These are phyloP conservation scores for Spilogale gracilis DNA, from an alignment of 2,113 vertebrate genomes.

Conservation along the genomic window DNA sequence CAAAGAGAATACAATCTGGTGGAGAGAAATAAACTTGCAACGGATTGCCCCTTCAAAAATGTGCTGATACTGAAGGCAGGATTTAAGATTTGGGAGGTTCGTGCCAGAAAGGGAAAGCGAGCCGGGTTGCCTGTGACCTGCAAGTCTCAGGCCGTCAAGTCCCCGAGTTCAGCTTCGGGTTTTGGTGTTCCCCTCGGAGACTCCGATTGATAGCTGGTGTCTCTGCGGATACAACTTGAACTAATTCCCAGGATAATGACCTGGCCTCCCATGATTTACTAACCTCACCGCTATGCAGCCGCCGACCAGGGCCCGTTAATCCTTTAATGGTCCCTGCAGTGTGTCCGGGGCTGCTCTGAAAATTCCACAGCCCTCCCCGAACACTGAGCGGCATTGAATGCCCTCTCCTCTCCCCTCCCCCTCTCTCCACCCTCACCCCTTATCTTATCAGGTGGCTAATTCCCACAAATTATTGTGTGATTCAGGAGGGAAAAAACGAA, in stretches of 20 bases:
- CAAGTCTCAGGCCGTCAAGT: slow-evolving; percentile 80
- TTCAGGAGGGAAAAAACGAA: slow-evolving; percentile 83
- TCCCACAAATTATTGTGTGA: slow-evolving; percentile 89
- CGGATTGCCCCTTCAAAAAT: slow-evolving; percentile 82
- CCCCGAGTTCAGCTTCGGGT: slow-evolving; percentile 80
- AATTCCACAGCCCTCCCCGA: slow-evolving; percentile 83
- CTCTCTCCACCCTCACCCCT: slow-evolving; percentile 60
- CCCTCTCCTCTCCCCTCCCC: slow-evolving; percentile 66
- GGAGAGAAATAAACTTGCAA: slow-evolving; percentile 78
- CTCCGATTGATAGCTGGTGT: slow-evolving; percentile 84
- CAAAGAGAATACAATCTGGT: slow-evolving; percentile 80
- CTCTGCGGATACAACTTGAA: slow-evolving; percentile 84
- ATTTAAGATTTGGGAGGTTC: slow-evolving; percentile 71
- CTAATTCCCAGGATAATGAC: slow-evolving; percentile 87
- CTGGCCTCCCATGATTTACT: slow-evolving; percentile 87
- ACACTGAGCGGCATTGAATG: slow-evolving; percentile 83
- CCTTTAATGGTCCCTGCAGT: slow-evolving; percentile 91
- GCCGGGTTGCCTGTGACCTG: slow-evolving; percentile 82
- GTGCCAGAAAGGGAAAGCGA: slow-evolving; percentile 80
- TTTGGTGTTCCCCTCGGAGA: slow-evolving; percentile 75
- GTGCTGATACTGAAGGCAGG: slow-evolving; percentile 80
- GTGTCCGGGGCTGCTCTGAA: slow-evolving; percentile 82
- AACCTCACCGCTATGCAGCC: slow-evolving; percentile 78
- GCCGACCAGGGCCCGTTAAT: slow-evolving; percentile 87
- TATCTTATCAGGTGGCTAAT: slow-evolving; percentile 91